A percentile compares a stretch with the other conserved stretches of the same genome.
Evolutionary conservation across 2,888 invertebrate genomes (phyloP).

Genomic region (Caenorhabditis wallacei): DNA sequence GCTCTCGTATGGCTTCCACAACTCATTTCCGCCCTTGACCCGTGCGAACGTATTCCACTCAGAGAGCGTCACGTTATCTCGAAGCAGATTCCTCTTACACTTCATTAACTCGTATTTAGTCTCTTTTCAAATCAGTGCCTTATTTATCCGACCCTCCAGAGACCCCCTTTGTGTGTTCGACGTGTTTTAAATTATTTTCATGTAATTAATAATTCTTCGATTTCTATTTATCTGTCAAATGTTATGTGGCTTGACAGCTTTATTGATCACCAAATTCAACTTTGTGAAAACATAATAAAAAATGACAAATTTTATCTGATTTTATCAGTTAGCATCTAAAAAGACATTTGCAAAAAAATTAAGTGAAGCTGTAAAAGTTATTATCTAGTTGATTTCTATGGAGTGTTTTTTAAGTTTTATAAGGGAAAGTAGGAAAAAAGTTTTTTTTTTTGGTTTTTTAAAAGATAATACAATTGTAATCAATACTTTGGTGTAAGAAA

Average conservation of each 20-base stretch:
- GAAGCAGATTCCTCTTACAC: slow-evolving; percentile 45
- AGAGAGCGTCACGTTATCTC: slow-evolving; percentile 64
- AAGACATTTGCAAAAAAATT: no score
- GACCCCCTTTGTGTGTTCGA: slow-evolving; percentile 37
- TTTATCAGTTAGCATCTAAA: not conserved
- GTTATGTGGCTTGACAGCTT: slow-evolving; percentile 53
- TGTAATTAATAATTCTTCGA: slow-evolving; percentile 25
- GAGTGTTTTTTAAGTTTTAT: no score
- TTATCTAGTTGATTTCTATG: no score
- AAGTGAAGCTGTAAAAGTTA: no score
- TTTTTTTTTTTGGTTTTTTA: no score
- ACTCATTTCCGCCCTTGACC: slow-evolving; percentile 81
- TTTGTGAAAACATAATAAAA: slow-evolving; percentile 41
- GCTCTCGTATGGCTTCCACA: slow-evolving; percentile 82
- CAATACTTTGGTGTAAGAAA: not conserved
- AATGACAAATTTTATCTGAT: slow-evolving; percentile 21
- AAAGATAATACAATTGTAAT: no score
- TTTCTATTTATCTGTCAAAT: slow-evolving; percentile 40
- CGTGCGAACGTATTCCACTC: slow-evolving; percentile 80
- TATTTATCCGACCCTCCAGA: slow-evolving; percentile 23
- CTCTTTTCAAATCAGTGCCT: slow-evolving; percentile 15
- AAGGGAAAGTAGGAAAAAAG: no score
- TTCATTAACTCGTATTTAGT: slow-evolving; percentile 33
- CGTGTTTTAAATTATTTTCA: slow-evolving; percentile 34
- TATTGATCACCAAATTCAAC: slow-evolving; percentile 54